phyloP scores from a whole-genome alignment of 2,113 vertebrate genomes.

The Burhinus bistriatus region DNA sequence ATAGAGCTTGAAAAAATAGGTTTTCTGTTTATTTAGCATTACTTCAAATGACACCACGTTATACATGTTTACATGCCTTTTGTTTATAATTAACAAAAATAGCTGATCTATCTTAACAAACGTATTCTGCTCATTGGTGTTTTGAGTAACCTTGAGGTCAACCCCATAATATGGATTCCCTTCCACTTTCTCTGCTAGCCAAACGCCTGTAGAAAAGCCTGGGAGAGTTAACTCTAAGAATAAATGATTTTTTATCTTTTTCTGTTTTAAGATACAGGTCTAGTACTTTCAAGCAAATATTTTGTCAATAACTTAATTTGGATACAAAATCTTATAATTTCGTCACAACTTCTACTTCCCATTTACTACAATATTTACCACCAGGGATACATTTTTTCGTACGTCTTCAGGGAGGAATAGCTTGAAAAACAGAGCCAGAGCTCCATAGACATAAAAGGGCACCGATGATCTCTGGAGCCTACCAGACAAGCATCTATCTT shows the following conservation, averaged over 20 bases:
- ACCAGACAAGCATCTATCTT: background rate
- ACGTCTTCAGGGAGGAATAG: background rate
- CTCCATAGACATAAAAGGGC: background rate
- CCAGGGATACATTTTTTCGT: background rate
- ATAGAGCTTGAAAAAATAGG: background rate
- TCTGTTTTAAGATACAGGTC: fast-evolving
- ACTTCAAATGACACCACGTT: background rate
- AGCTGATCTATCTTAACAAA: background rate
- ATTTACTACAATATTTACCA: background rate
- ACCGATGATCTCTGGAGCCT: background rate
- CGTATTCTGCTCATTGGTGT: fast-evolving
- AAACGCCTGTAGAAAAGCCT: background rate
- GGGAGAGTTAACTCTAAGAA: background rate
- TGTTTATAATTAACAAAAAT: background rate
- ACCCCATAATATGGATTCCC: background rate
- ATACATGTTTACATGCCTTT: fast-evolving
- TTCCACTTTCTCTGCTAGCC: background rate
- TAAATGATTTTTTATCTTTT: background rate
- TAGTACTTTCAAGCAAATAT: background rate
- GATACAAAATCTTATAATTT: background rate
- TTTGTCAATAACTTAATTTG: background rate
- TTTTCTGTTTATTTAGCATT: background rate
- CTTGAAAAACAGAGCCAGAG: background rate
- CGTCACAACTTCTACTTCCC: background rate
- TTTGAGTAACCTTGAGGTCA: background rate